A percentile compares a stretch with the other conserved stretches of the same genome.
Conservation (phyloP, 2,888 invertebrate species). For the Xanthia togata region DNA sequence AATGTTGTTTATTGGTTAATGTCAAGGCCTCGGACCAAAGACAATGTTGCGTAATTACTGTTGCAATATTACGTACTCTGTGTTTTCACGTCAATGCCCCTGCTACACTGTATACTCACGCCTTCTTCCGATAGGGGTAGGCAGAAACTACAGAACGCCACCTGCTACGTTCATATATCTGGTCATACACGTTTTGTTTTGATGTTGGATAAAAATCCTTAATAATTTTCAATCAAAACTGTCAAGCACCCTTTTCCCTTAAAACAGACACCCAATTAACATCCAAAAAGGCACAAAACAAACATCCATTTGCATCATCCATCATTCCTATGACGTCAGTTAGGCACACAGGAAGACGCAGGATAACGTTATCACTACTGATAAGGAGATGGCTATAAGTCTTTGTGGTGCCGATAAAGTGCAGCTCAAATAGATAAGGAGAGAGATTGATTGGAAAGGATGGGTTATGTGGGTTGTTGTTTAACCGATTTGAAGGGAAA, state of each 20-base stretch:
- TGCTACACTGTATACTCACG: no score
- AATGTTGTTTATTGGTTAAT: no score
- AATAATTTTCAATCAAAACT: background rate
- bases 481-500: background rate
- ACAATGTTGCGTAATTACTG: no score
- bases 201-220: background rate
- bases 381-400: conserved; percentile 53
- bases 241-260: background rate
- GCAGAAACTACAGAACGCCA: no score
- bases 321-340: conserved; percentile 45
- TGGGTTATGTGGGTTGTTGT: conserved; percentile 31
- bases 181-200: no score
- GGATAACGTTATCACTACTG: conserved; percentile 53
- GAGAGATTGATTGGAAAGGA: conserved; percentile 50
- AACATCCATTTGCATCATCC: conserved; percentile 30
- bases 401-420: conserved; percentile 58
- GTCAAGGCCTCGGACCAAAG: no score
- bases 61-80: no score
- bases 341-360: conserved; percentile 55
- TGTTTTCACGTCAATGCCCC: no score
- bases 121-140: no score
- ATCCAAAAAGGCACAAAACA: conserved; percentile 26
- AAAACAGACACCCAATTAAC: conserved; percentile 2
- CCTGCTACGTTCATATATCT: no score
- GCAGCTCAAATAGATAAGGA: conserved; percentile 34